Conservation (phyloP, 2,888 invertebrate species). For the Epicampocera succincta region DNA sequence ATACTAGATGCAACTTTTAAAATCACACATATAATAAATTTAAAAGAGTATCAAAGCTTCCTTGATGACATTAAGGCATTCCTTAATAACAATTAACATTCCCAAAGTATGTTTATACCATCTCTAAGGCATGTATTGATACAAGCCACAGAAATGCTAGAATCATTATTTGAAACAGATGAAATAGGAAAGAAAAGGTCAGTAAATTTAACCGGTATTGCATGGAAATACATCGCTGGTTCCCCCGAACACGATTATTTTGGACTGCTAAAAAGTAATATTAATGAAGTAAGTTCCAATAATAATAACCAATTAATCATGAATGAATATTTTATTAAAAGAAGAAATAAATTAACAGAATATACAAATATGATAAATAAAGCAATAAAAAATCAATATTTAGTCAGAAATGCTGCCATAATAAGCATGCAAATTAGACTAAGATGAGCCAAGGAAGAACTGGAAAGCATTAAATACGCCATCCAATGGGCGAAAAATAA, state of each 20-base stretch:
- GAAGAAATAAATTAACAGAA: neutral
- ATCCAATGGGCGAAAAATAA: too few relatives aligned
- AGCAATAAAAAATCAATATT: neutral
- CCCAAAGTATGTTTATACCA: neutral
- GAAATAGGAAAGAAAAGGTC: neutral
- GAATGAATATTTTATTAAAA: neutral
- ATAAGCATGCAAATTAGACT: too few relatives aligned
- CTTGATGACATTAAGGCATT: neutral
- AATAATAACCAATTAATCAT: neutral
- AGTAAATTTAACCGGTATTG: neutral
- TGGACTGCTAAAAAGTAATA: neutral
- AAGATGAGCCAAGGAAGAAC: too few relatives aligned
- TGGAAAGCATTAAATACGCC: too few relatives aligned
- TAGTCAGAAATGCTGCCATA: too few relatives aligned
- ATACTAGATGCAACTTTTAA: neutral
- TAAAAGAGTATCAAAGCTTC: too few relatives aligned
- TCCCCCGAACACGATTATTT: neutral
- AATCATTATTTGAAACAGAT: neutral
- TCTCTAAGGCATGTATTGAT: neutral
- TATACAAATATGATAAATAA: neutral
- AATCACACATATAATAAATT: neutral
- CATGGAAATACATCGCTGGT: constrained; percentile 3
- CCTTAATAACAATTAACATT: neutral
- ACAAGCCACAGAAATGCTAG: neutral
- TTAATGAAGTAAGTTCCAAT: neutral